Percentiles rank a stretch among this genome's conserved stretches.
phyloP scores from a whole-genome alignment of 2,113 vertebrate species.

The Notechis scutatus region DNA sequence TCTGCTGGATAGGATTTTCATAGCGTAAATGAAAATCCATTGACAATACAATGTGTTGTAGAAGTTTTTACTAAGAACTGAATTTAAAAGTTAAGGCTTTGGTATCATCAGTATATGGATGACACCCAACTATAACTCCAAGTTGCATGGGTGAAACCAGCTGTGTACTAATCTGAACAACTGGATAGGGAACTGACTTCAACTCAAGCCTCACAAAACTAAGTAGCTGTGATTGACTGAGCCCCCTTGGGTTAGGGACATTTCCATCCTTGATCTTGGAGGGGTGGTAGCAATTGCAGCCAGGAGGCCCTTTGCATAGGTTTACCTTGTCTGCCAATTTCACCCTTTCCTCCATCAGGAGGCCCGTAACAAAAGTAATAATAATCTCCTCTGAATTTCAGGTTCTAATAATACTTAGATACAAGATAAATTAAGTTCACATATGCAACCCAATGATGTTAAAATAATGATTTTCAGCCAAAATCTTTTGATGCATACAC shows the following conservation, averaged over 20 bases:
- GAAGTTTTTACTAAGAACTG: not conserved
- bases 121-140: not conserved
- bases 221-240: not conserved
- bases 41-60: conserved; percentile 16
- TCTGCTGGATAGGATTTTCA: conserved; percentile 11
- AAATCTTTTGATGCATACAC: not conserved
- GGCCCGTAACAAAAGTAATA: not conserved
- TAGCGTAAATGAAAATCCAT: not conserved
- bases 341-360: not conserved
- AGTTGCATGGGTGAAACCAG: not conserved
- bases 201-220: not conserved
- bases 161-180: not conserved
- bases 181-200: not conserved
- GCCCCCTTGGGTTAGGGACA: not conserved
- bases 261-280: not conserved
- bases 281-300: not conserved
- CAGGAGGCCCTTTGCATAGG: not conserved
- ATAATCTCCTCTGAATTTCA: not conserved
- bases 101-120: not conserved
- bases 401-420: not conserved
- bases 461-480: not conserved
- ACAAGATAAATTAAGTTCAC: not conserved
- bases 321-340: not conserved
- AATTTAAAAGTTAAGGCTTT: not conserved
- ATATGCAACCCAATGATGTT: not conserved